These are phyloP conservation scores for Hedychridium roseum DNA, from an alignment of 2,888 invertebrate genomes.

Conservation along the genomic window DNA sequence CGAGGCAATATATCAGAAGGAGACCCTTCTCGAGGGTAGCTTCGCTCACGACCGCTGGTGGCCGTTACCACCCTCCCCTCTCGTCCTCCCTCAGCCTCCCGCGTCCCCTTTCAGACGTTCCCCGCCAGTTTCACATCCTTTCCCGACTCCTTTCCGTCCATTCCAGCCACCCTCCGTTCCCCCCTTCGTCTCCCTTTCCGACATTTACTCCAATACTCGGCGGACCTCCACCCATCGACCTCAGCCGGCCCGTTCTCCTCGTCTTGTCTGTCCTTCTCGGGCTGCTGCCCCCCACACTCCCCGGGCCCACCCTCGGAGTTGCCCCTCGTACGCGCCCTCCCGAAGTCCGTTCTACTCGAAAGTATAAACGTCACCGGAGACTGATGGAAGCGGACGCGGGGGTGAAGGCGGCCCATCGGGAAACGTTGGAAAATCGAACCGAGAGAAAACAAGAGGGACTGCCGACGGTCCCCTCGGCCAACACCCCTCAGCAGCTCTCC, in stretches of 20 bases:
- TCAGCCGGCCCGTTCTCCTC: slow-evolving; percentile 11
- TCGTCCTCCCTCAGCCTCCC: slow-evolving; percentile 12
- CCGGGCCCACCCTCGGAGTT: slow-evolving; percentile 32
- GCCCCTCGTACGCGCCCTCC: slow-evolving; percentile 44
- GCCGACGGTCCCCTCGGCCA: neutral
- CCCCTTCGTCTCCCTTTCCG: slow-evolving; percentile 24
- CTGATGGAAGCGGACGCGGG: slow-evolving; percentile 44
- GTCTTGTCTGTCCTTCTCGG: slow-evolving; percentile 21
- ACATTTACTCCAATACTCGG: slow-evolving; percentile 1
- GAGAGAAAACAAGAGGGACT: slow-evolving; percentile 18
- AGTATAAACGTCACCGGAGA: slow-evolving; percentile 48
- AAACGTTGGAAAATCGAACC: slow-evolving; percentile 49
- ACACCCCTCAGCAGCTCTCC: neutral
- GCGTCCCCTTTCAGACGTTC: slow-evolving; percentile 13
- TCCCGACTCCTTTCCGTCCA: slow-evolving; percentile 26
- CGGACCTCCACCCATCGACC: slow-evolving; percentile 12
- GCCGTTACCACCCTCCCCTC: slow-evolving; percentile 46
- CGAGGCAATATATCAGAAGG: slow-evolving; percentile 61
- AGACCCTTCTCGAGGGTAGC: slow-evolving; percentile 45
- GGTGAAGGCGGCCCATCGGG: slow-evolving; percentile 35
- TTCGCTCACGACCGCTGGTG: slow-evolving; percentile 38
- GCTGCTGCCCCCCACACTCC: slow-evolving; percentile 15
- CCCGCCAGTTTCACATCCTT: neutral
- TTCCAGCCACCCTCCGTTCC: slow-evolving; percentile 29
- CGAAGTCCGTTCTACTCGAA: slow-evolving; percentile 57